Conservation (phyloP, 2,797 vertebrate species). For the Xiphorhynchus erythropygius region DNA sequence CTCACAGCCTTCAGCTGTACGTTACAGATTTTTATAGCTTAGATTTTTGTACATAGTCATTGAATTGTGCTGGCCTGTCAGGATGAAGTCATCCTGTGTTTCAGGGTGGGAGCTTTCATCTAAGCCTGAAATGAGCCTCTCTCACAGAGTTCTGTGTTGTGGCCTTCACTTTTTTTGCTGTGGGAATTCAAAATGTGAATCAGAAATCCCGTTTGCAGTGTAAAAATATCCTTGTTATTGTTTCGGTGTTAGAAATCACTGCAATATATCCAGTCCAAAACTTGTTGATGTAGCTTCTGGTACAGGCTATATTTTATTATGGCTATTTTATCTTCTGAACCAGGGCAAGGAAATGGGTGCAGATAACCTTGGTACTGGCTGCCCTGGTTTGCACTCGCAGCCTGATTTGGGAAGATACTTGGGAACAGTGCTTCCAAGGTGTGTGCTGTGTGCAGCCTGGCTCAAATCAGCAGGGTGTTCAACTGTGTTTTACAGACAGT, state of each 20-base stretch:
- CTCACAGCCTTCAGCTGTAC: background rate
- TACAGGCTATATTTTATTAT: background rate
- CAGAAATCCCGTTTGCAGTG: background rate
- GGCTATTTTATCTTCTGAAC: background rate
- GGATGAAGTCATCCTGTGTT: slow-evolving; percentile 28
- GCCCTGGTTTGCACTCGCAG: background rate
- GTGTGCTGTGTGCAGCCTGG: background rate
- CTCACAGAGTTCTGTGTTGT: background rate
- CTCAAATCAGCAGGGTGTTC: fast-evolving
- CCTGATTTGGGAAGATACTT: background rate
- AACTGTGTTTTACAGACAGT: background rate
- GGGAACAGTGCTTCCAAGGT: background rate
- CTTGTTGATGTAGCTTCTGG: background rate
- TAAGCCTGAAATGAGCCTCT: background rate
- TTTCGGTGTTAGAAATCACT: background rate
- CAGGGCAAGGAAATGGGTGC: background rate
- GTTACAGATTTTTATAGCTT: background rate
- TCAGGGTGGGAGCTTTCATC: slow-evolving; percentile 29
- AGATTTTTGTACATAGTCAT: background rate
- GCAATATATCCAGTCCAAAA: background rate
- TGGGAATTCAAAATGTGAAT: background rate
- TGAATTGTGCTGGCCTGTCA: slow-evolving; percentile 21
- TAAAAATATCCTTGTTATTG: background rate
- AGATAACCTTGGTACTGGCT: background rate
- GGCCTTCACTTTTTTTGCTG: background rate